Evolutionary conservation across 2,888 invertebrate genomes (phyloP).

Genomic region (Elegia similella): DNA sequence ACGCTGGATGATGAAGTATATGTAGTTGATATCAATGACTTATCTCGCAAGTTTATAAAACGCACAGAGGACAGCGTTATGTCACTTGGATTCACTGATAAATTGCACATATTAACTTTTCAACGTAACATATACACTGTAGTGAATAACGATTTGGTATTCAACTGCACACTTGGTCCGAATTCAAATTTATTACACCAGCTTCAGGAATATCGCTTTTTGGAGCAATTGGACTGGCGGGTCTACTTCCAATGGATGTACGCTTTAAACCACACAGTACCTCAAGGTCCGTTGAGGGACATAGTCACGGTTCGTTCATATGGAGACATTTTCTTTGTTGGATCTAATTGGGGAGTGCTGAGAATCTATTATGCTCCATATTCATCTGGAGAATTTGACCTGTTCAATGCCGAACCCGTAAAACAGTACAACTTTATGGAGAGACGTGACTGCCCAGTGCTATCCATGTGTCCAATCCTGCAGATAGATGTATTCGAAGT

Average conservation of each 20-base stretch:
- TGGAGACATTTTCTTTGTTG: slow-evolving; percentile 60
- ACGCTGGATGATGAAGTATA: slow-evolving; percentile 46
- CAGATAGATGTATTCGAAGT: slow-evolving; percentile 58
- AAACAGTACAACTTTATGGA: slow-evolving; percentile 62
- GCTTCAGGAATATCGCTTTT: slow-evolving; percentile 45
- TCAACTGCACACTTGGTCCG: slow-evolving; percentile 33
- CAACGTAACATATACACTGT: slow-evolving; percentile 46
- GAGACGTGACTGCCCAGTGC: slow-evolving; percentile 48
- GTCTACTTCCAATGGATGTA: slow-evolving; percentile 58
- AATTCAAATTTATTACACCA: slow-evolving; percentile 42
- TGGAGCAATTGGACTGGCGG: slow-evolving; percentile 61
- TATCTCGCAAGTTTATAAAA: slow-evolving; percentile 27
- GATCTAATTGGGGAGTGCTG: slow-evolving; percentile 56
- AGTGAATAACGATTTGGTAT: slow-evolving; percentile 29
- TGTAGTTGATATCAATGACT: slow-evolving; percentile 34
- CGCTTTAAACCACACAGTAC: slow-evolving; percentile 41
- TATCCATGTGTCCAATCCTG: slow-evolving; percentile 54
- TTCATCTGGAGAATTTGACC: slow-evolving; percentile 45
- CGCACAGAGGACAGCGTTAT: slow-evolving; percentile 40
- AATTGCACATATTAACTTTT: slow-evolving; percentile 47
- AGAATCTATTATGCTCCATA: slow-evolving; percentile 59
- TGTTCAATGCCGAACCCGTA: slow-evolving; percentile 49
- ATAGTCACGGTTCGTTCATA: slow-evolving; percentile 52
- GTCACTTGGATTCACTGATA: slow-evolving; percentile 43
- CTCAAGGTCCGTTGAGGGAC: slow-evolving; percentile 48